Conservation (phyloP, 2,888 invertebrate genomes). For the Tanypteryx hageni region DNA sequence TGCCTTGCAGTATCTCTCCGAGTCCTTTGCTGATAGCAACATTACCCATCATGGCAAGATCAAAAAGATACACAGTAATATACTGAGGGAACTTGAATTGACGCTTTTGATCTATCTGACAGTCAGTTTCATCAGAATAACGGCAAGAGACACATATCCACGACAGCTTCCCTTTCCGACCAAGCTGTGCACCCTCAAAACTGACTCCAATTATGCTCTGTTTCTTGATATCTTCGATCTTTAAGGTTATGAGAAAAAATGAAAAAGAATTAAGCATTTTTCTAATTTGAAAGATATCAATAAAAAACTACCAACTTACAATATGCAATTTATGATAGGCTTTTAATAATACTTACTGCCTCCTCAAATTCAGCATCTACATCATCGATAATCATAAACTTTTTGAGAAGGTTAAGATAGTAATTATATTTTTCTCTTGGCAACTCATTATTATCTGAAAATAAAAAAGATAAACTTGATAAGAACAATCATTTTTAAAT, state of each 20-base stretch:
- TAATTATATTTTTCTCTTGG: neutral
- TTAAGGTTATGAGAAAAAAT: neutral
- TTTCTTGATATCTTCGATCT: conserved; percentile 65
- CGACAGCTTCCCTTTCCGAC: conserved; percentile 72
- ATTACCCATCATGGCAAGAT: conserved; percentile 71
- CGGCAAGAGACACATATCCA: conserved; percentile 69
- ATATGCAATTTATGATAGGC: too few species aligned
- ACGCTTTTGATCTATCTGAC: neutral
- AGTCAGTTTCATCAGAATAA: neutral
- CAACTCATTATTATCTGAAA: neutral
- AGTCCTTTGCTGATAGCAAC: conserved; percentile 73
- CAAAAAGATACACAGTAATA: conserved; percentile 72
- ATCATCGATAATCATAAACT: conserved; percentile 31
- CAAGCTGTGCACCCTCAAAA: conserved; percentile 72
- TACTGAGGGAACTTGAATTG: conserved; percentile 70
- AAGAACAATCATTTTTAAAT: too few species aligned
- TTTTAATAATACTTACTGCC: conserved; percentile 13
- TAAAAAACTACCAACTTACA: neutral
- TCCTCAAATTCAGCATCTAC: neutral
- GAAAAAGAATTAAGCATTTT: neutral
- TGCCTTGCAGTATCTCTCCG: conserved; percentile 75
- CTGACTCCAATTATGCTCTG: conserved; percentile 71
- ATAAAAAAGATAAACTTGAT: neutral
- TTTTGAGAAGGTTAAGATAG: conserved; percentile 9
- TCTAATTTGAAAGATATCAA: neutral